Base-by-base conservation (phyloP, 2,888 invertebrate genomes). In the Anthophora plumipes region DNA sequence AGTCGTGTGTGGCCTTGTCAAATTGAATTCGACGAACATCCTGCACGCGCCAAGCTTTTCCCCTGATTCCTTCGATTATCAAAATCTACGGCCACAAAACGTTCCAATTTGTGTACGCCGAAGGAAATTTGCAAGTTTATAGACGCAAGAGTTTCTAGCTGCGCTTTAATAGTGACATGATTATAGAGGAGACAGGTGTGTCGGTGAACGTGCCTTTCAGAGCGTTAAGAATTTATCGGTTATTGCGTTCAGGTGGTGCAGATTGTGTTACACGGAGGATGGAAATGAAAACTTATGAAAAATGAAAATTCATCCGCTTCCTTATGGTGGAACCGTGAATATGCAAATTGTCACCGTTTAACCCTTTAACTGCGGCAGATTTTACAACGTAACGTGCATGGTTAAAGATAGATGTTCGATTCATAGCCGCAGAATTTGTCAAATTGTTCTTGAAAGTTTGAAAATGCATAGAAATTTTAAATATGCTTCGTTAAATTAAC, bases 11-110 rank as follows among this genome's bases (percentile, higher is more conserved):
- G 48, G 39, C 52, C 55, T n/a, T 9, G 39, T 22, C 11, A 64
- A 78, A 78, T 78, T 75, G 11, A 63, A 75, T 78, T 75, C 39
- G 17, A 61, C 25, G 43, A 25, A 75, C 68, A 74, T 60, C 39
- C 46, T 74, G 48, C 46, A 14, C 17, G 37, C n/a, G 55, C 43
- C 22, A 39, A 41, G 8, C 50, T 64, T 77, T 71, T 57, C 39
- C 20, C 54, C 14, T 1, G 25, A 41, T 25, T 31, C 12, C 59
- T 31, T 20, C 55, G 20, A 20, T 41, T 31, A 55, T 68, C 46
- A 43, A 69, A n/a, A n/a, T n/a, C n/a, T n/a, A 64, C 48, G 31
- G 43, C 41, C 31, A 57, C 46, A 11, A 25, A 46, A 12, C 22
- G 8, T 3, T 4, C 4, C 31, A n/a, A n/a, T n/a, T 31, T 5